phyloP scores from a whole-genome alignment of 2,888 invertebrate genomes.

The Orchesella flavescens region DNA sequence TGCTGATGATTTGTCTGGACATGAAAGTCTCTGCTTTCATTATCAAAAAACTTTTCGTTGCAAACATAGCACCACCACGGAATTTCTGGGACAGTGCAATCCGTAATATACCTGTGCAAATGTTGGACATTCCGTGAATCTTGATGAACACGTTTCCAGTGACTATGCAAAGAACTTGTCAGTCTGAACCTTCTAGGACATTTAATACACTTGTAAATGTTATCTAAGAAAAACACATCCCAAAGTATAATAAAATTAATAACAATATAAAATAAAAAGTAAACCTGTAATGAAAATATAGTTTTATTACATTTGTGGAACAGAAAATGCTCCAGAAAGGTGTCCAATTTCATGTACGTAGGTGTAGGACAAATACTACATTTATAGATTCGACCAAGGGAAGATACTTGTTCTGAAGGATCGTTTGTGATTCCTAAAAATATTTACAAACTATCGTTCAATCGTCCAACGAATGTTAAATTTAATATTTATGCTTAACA shows the following conservation, averaged over 20 bases:
- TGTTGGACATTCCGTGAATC: background rate
- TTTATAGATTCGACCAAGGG: conserved; percentile 12
- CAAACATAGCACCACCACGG: conserved; percentile 29
- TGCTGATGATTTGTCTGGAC: background rate
- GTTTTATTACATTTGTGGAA: conserved; percentile 2
- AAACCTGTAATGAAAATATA: no score
- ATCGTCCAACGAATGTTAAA: no score
- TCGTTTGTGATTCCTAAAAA: no score
- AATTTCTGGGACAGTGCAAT: conserved; percentile 6
- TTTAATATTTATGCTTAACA: no score
- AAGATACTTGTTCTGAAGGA: no score
- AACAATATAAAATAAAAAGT: conserved; percentile 1
- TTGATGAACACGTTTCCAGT: background rate
- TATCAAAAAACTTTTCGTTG: conserved; percentile 13
- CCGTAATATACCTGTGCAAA: background rate
- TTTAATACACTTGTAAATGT: conserved; percentile 13
- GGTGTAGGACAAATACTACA: conserved; percentile 8
- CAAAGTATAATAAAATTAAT: background rate
- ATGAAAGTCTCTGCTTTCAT: conserved; percentile 2
- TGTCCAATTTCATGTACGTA: background rate
- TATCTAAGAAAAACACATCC: background rate
- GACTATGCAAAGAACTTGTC: background rate
- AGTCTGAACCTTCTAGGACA: conserved; percentile 17
- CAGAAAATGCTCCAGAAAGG: conserved; percentile 9
- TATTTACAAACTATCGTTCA: no score